Evolutionary conservation across 2,888 invertebrate species (phyloP), one percentile per base, ranked within the genome.

Genomic region (Drosophila kuntzei): DNA sequence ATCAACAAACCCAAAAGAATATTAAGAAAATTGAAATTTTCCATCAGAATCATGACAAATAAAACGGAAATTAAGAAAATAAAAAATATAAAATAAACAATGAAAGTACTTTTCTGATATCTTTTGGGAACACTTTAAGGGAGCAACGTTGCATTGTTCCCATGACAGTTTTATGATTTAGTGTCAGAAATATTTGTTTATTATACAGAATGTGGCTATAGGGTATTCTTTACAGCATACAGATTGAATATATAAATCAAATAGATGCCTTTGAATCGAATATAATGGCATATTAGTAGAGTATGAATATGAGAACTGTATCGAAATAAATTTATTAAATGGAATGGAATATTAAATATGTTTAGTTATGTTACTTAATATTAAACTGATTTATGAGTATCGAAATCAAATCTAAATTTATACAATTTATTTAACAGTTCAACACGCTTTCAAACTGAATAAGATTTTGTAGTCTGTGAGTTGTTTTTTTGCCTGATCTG

Each of bases 1-100:
- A n/a, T n/a, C n/a, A n/a, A n/a, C n/a, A n/a, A 43, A 39, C 44
- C 61, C 44, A 9, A 37, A 50, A 61, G 44, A 39, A 57, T 46
- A 49, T 58, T 46, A 14, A 22, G 22, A 22, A 7, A 16, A 20
- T 29, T 14, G 16, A 14, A 34, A 43, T 47, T 53, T 29, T 29
- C n/a, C 29, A 29, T 53, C n/a, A 27, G 11, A 39, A 41, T 29
- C 39, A 29, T 53, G 12, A 41, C 18, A 41, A 41, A 54, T 54
- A 41, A 55, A 54, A 43, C 41, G 54, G 55, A 55, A 55, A 44
- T 44, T 44, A 44, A 16, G 43, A 22, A 16, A 43, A 43, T n/a
- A 39, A 39, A 53, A 14, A 9, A 29, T 2, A 34, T 27, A 14
- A 12, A 32, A 8, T 34, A 44, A 44, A 44, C 43, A 55, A 25